Evolutionary conservation across 2,797 vertebrate genomes (phyloP).

Genomic region (Nothura maculosa): DNA sequence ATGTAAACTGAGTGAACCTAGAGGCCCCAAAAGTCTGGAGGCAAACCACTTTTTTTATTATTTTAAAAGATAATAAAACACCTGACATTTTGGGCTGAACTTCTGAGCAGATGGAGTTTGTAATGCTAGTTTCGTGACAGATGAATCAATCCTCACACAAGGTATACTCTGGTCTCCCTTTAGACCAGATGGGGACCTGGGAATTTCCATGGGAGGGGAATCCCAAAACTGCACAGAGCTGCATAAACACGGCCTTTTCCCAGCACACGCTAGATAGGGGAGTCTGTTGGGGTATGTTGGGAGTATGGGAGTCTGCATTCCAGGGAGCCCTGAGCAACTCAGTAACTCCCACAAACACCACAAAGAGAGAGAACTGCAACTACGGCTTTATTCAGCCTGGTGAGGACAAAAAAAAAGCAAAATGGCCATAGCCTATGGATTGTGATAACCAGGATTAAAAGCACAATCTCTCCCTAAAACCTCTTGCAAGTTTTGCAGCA

Average conservation of each 20-base stretch:
- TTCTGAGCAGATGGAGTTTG: not conserved
- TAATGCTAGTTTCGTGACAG: not conserved
- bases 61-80: not conserved
- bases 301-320: not conserved
- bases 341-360: not conserved
- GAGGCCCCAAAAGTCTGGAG: not conserved
- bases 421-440: not conserved
- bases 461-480: not conserved
- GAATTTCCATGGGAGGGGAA: not conserved
- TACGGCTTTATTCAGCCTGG: not conserved
- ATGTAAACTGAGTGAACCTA: not conserved
- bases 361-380: not conserved
- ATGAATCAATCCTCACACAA: not conserved
- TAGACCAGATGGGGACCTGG: not conserved
- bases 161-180: not conserved
- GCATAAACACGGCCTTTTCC: not conserved
- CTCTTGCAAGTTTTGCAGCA: not conserved
- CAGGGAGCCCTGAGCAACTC: not conserved
- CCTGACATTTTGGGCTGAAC: not conserved
- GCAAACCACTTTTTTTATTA: not conserved
- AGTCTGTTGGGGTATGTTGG: not conserved
- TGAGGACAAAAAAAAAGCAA: not conserved
- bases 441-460: not conserved
- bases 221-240: not conserved
- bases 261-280: not conserved